phyloP scores from a whole-genome alignment of 2,113 vertebrate species.

The Dromaius novaehollandiae region DNA sequence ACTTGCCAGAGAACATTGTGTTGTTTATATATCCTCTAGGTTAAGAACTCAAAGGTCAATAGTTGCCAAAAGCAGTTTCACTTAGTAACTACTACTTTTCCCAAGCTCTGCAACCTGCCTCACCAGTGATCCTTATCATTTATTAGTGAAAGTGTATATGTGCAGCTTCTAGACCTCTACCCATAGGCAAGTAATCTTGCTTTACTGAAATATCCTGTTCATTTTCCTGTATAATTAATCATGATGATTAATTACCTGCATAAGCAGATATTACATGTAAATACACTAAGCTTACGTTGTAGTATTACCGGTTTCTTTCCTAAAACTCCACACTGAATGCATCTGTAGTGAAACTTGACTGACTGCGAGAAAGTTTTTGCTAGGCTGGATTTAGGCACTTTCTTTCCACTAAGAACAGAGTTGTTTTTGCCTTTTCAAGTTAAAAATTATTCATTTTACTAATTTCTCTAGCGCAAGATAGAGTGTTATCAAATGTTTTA shows the following conservation, averaged over 20 bases:
- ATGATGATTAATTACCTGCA: conserved; percentile 50
- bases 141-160: conserved; percentile 35
- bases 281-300: background rate
- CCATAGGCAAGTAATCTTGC: conserved; percentile 55
- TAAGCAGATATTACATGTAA: conserved; percentile 43
- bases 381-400: background rate
- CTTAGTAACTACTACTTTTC: conserved; percentile 66
- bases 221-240: conserved; percentile 60
- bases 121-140: conserved; percentile 65
- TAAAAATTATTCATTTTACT: background rate
- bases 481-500: background rate
- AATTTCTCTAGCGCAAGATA: background rate
- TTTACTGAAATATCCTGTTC: conserved; percentile 60
- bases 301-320: background rate
- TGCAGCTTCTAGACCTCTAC: conserved; percentile 34
- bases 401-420: background rate
- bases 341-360: background rate
- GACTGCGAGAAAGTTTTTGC: background rate
- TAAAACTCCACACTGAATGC: background rate
- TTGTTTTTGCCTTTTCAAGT: background rate
- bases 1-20: conserved; percentile 70
- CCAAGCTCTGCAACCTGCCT: conserved; percentile 58
- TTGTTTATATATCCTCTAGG: conserved; percentile 76
- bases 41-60: conserved; percentile 81
- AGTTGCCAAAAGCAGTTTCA: conserved; percentile 78